A percentile compares a stretch with the other conserved stretches of the same genome.
These are phyloP conservation scores for Phlogophora meticulosa DNA, from an alignment of 2,888 invertebrate genomes.

Conservation along the genomic window DNA sequence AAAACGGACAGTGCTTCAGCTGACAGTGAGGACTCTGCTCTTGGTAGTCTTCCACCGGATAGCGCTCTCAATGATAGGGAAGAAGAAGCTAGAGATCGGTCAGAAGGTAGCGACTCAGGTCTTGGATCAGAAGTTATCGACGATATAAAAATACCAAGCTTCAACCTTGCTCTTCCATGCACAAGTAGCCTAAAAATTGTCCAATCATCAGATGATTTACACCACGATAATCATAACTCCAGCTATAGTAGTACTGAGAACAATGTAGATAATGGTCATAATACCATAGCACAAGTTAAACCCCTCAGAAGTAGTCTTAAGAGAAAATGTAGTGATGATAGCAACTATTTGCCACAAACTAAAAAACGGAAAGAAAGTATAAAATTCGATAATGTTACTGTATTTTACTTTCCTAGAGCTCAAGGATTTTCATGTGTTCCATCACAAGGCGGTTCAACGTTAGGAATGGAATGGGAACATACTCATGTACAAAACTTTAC, in stretches of 20 bases:
- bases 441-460: conserved; percentile 96
- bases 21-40: conserved; percentile 92
- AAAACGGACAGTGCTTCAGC: conserved; percentile 90
- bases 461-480: conserved; percentile 97
- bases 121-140: conserved; percentile 94
- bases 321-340: conserved; percentile 88
- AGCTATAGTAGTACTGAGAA: conserved; percentile 63
- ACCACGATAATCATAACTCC: conserved; percentile 61
- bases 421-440: conserved; percentile 98
- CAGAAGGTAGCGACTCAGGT: conserved; percentile 96
- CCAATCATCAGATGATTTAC: conserved; percentile 59
- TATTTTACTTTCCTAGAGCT: conserved; percentile 98
- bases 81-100: conserved; percentile 93
- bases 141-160: conserved; percentile 86
- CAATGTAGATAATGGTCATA: conserved; percentile 64
- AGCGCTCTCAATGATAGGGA: conserved; percentile 85
- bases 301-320: conserved; percentile 93
- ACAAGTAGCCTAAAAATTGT: conserved; percentile 72
- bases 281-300: conserved; percentile 66
- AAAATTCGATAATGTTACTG: conserved; percentile 97
- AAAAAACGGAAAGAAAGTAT: conserved; percentile 95
- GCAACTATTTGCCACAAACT: conserved; percentile 84
- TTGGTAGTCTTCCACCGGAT: conserved; percentile 91
- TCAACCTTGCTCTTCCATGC: conserved; percentile 81
- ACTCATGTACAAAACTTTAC: conserved; percentile 94